These are phyloP conservation scores for Drosophila histrio DNA, from an alignment of 2,888 invertebrate species.

Conservation along the genomic window DNA sequence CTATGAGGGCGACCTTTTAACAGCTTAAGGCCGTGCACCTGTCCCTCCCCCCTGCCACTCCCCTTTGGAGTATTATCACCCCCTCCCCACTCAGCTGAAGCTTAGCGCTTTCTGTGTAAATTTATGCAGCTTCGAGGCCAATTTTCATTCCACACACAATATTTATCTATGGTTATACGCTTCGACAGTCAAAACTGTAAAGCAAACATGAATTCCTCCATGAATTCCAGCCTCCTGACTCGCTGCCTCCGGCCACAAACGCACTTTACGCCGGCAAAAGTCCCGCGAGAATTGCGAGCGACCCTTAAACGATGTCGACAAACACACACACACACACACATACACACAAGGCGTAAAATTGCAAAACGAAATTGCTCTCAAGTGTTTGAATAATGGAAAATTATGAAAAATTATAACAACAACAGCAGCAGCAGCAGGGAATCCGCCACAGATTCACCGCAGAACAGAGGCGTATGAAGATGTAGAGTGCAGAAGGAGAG, in stretches of 20 bases:
- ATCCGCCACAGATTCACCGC: neutral
- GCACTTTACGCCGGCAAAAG: slow-evolving; percentile 66
- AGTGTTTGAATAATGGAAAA: slow-evolving; percentile 79
- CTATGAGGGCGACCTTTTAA: slow-evolving; percentile 64
- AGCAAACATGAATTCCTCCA: slow-evolving; percentile 61
- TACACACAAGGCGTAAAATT: slow-evolving; percentile 46
- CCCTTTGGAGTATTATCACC: slow-evolving; percentile 12
- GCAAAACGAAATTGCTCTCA: slow-evolving; percentile 57
- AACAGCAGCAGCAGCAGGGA: slow-evolving; percentile 39
- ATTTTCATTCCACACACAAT: slow-evolving; percentile 63
- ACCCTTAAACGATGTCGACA: slow-evolving; percentile 54
- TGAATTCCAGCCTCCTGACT: neutral
- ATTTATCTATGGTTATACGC: slow-evolving; percentile 78
- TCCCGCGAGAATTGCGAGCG: slow-evolving; percentile 62
- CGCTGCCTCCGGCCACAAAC: slow-evolving; percentile 57
- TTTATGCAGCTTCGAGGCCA: slow-evolving; percentile 77
- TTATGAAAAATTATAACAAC: slow-evolving; percentile 77
- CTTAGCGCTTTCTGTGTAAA: slow-evolving; percentile 72
- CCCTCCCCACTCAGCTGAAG: slow-evolving; percentile 26
- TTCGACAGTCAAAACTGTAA: slow-evolving; percentile 77
- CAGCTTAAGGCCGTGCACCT: slow-evolving; percentile 68
- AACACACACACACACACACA: slow-evolving; percentile 19
- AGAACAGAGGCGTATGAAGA: neutral
- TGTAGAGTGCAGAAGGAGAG: neutral
- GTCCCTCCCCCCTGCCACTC: slow-evolving; percentile 8